phyloP scores from a whole-genome alignment of 2,113 vertebrate species.

The Chionodraco myersi region DNA sequence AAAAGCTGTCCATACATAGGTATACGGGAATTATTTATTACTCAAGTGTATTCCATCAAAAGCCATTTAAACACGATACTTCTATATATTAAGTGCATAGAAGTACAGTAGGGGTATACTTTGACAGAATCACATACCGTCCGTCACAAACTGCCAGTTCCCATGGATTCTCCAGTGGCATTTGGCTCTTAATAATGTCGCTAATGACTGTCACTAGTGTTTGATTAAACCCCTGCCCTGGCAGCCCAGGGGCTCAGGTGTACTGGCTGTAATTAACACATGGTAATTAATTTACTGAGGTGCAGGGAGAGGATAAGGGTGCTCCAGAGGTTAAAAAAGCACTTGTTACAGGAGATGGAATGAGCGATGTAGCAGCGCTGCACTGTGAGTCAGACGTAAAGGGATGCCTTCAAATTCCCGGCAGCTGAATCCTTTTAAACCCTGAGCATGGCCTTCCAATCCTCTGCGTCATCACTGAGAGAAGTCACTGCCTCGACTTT shows the following conservation, averaged over 20 bases:
- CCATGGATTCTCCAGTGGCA: slow-evolving; percentile 41
- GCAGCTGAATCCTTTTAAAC: slow-evolving; percentile 27
- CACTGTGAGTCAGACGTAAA: neutral
- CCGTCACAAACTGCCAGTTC: slow-evolving; percentile 35
- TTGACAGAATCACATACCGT: neutral
- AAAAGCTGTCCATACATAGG: slow-evolving; percentile 33
- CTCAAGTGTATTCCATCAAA: neutral
- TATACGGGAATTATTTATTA: slow-evolving; percentile 37
- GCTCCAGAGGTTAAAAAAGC: slow-evolving; percentile 59
- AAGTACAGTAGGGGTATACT: neutral
- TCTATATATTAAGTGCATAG: slow-evolving; percentile 1
- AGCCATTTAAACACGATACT: neutral
- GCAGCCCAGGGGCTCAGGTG: slow-evolving; percentile 74
- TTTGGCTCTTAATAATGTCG: slow-evolving; percentile 70
- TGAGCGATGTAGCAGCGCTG: neutral
- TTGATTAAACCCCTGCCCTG: slow-evolving; percentile 75
- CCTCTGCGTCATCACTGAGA: slow-evolving; percentile 12
- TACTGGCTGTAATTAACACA: slow-evolving; percentile 80
- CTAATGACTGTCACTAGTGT: slow-evolving; percentile 79
- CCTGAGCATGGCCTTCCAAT: neutral
- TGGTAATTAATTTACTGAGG: slow-evolving; percentile 79
- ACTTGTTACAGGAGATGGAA: slow-evolving; percentile 48
- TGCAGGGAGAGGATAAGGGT: slow-evolving; percentile 46
- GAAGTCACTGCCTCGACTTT: neutral
- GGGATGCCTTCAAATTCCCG: slow-evolving; percentile 9